Evolutionary conservation across 2,888 invertebrate species (phyloP).

Genomic region (Mimumesa dahlbomi): DNA sequence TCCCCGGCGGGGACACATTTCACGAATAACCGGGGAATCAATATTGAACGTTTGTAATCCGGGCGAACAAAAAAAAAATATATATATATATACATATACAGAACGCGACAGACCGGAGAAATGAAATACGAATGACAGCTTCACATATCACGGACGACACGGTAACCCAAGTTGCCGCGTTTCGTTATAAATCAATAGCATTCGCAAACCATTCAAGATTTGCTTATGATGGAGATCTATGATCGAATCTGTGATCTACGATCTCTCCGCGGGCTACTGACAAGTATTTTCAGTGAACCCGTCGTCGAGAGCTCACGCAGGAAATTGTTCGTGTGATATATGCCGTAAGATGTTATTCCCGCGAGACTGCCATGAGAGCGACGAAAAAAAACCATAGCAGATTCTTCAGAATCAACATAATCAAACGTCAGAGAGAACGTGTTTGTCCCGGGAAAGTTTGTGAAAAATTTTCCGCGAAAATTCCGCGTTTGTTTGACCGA

Average conservation of each 20-base stretch:
- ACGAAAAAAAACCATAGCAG: no score
- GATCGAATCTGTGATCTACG: no score
- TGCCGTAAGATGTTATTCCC: not conserved
- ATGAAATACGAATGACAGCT: conserved; percentile 30
- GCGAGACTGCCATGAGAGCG: not conserved
- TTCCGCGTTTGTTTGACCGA: no score
- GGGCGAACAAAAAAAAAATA: no score
- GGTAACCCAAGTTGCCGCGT: not conserved
- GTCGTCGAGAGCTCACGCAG: not conserved
- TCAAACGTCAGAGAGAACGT: no score
- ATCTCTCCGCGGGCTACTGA: not conserved
- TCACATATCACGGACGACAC: conserved; percentile 5
- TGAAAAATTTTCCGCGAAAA: no score
- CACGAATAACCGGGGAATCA: conserved; percentile 16
- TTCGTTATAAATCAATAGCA: conserved; percentile 25
- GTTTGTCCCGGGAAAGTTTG: no score
- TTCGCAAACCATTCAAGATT: conserved; percentile 9
- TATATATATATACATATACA: no score
- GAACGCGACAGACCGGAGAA: conserved; percentile 10
- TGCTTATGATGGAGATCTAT: not conserved
- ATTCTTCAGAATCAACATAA: no score
- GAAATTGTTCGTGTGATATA: conserved; percentile 2
- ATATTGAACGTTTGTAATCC: conserved; percentile 21
- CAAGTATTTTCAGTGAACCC: conserved; percentile 24
- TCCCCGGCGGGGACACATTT: conserved; percentile 12